A percentile compares a stretch with the other conserved stretches of the same genome.
Evolutionary conservation across 2,797 vertebrate species (phyloP).

Genomic region (Pteropus rufus): DNA sequence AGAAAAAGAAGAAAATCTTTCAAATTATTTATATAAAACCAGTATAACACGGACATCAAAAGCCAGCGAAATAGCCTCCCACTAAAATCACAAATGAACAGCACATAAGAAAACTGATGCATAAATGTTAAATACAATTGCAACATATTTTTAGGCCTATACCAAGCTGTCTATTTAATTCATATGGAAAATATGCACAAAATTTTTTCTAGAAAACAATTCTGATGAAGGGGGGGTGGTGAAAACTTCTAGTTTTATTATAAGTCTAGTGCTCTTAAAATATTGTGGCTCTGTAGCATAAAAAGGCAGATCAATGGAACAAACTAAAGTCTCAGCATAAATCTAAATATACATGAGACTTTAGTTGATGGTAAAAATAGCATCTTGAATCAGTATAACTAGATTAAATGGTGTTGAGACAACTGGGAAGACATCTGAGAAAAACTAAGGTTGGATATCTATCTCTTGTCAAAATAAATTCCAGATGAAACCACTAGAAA

Average conservation of each 20-base stretch:
- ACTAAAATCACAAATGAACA: neutral
- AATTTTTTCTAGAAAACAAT: neutral
- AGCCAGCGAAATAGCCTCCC: neutral
- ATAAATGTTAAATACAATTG: neutral
- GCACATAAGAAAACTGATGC: neutral
- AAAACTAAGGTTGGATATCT: neutral
- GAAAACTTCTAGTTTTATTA: neutral
- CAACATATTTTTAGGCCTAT: neutral
- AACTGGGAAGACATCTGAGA: neutral
- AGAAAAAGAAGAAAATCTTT: neutral
- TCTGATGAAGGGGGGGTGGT: neutral
- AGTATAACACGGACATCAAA: neutral
- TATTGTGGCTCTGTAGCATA: neutral
- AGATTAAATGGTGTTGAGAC: neutral
- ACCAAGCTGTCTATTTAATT: neutral
- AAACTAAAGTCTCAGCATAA: neutral
- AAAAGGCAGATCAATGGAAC: neutral
- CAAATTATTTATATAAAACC: neutral
- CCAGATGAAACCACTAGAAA: neutral
- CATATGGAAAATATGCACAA: neutral
- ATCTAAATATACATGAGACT: neutral
- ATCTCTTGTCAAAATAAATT: neutral
- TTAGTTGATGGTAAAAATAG: neutral
- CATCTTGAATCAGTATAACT: neutral
- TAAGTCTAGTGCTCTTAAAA: constrained; percentile 13